A percentile compares a stretch with the other conserved stretches of the same genome.
Conservation (phyloP, 1,140 invertebrate genomes). For the Pachypeltis micranthus region DNA sequence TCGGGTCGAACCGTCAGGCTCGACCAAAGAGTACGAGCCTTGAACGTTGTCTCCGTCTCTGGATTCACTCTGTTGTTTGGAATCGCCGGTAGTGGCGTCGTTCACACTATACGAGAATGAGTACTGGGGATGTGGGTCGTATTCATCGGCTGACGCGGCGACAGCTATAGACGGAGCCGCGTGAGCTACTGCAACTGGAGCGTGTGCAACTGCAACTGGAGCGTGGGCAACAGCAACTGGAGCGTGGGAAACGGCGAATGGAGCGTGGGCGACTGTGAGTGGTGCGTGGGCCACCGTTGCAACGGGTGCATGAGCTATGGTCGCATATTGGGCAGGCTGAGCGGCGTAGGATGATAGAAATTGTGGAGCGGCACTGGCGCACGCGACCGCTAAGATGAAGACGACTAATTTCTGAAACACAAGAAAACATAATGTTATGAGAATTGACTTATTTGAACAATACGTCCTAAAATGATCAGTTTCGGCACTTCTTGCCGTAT, state of each 20-base stretch:
- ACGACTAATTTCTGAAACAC: neutral
- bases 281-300: slow-evolving; percentile 12
- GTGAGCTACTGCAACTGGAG: slow-evolving; percentile 21
- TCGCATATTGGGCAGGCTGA: neutral
- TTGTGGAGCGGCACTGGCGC: neutral
- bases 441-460: no score
- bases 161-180: slow-evolving; percentile 16
- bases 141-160: slow-evolving; percentile 25
- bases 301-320: neutral
- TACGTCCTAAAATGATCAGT: no score
- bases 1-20: slow-evolving; percentile 28
- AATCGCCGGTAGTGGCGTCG: slow-evolving; percentile 31
- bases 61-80: slow-evolving; percentile 31
- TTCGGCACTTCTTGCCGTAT: no score
- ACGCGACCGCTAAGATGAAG: neutral
- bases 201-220: slow-evolving; percentile 10
- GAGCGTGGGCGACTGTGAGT: slow-evolving; percentile 14
- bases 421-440: no score
- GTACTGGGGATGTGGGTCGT: slow-evolving; percentile 26
- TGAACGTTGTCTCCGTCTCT: slow-evolving; percentile 20
- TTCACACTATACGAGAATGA: slow-evolving; percentile 33
- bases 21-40: slow-evolving; percentile 23
- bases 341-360: neutral
- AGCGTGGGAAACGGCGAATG: neutral
- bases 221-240: slow-evolving; percentile 1